Evolutionary conservation across 2,888 invertebrate genomes (phyloP), one percentile per base, ranked within the genome.

Genomic region (Drosophila merina): DNA sequence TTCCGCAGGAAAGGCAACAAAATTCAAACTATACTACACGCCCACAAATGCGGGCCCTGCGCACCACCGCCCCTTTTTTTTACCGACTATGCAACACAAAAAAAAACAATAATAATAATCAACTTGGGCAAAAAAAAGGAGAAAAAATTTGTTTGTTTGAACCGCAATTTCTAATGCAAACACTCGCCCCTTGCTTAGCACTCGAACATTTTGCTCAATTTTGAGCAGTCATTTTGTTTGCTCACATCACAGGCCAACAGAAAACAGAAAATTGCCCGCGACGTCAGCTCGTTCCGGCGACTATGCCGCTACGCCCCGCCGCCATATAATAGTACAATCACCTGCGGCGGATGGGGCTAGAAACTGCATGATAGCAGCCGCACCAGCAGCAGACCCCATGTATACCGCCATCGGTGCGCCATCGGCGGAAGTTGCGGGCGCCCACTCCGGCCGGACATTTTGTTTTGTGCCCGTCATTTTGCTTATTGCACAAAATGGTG

Each of bases 391-490:
- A 57, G 38, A 38, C 12, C 38, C 12, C 14, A 14, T 40, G 40
- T 68, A 59, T 38, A 52, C 47, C 48, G 20, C 20, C 20, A 20
- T 20, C 20, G 20, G 20, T 20, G 45, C 57, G 70, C 70, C 71
- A 33, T 48, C 85, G 79, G 72, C 87, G 85, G 81, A 79, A 84
- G 77, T 70, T 55, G 71, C 60, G 70, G 74, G 60, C 58, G 68
- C 63, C 72, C 55, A 68, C 48, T 57, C 42, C 57, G 75, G 78
- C 81, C 81, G 82, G 89, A 89, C 86, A 88, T 88, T 90, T 89
- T 89, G 89, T 89, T 89, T 90, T 89, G 88, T 89, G 89, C 90
- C 90, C 91, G 90, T 91, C 91, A 91, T 91, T 91, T 91, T 91
- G 90, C 90, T 91, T 91, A 90, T 90, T 91, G 88, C 89, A 87